Evolutionary conservation across 2,113 vertebrate species (phyloP), one percentile per base, ranked within the genome.

Genomic region (Himantopus leucocephalus): DNA sequence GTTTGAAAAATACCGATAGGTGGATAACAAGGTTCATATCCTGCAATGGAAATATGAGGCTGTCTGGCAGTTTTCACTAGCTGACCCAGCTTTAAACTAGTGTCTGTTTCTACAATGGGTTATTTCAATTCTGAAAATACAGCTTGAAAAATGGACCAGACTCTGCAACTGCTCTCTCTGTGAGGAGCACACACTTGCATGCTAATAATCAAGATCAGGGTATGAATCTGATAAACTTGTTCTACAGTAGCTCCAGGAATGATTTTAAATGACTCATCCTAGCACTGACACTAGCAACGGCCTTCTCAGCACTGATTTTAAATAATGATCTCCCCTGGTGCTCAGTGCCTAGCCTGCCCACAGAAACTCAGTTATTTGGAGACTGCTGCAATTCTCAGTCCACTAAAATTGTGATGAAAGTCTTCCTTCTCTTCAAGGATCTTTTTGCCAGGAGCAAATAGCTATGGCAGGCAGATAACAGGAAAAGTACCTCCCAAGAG

Each of bases 361-460:
- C 60, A 56, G 88, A 91, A 90, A 84, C 84, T 75, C 88, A 91
- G 76, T 81, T 84, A 43, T 88, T 89, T 95, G 88, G 64, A 94
- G 59, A 11, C 76, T 78, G 52, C 19, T 81, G 63, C 52, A 89
- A 56, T 78, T 77, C 72, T 85, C 75, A 80, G 55, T 86, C 86
- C 91, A 75, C 72, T 84, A 75, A 92, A 95, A 86, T 23, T 72
- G 39, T 93, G 88, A 91, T 88, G 70, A 91, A 94, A 94, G 48
- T 89, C 68, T 91, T 91, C 68, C 85, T 94, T 89, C 87, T 78
- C 79, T 94, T 90, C 37, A 90, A 86, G 60, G 48, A 78, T 80
- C 16, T 81, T 50, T 90, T 92, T 95, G 90, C 88, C 83, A 88
- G 92, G 16, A 96, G 78, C 82, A 96, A 96, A 93, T 76, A 90